Base-by-base conservation (phyloP, 2,888 invertebrate genomes). In the Pegoplata infirma region DNA sequence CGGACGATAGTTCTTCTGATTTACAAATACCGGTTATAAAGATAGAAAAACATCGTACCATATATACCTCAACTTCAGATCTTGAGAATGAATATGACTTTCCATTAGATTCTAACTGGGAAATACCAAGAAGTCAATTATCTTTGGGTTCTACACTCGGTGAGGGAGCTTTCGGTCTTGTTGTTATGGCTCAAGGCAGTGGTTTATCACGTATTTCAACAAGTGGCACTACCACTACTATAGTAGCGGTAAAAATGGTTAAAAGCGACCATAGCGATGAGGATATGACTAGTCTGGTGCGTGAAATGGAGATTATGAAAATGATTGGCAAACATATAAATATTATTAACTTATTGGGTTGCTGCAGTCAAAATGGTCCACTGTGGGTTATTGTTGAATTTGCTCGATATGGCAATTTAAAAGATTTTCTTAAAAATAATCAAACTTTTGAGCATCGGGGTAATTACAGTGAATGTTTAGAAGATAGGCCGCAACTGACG, bases 231-330 rank as follows among this genome's bases (percentile, higher is more conserved):
- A 61, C 74, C 4, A 93, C 93, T 7, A 84, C 83, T n/a, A 93
- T 96, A 5, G 98, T 98, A 0, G 99, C 99, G 23, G 98, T 99
- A 1, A 99, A 99, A 90, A 98, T 98, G 97, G 92, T 99, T 64
- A 99, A 99, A 93, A 98, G 98, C 90, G 97, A 97, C 40, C 98
- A 99, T 88, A 98, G 97, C 0, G 99, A 99, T 87, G 93, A 96
- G 2, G 99, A 99, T 88, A 95, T 99, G 94, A 96, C 97, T 91
- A 98, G 98, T 82, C 90, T 99, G 67, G 97, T 99, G 12, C 96
- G 97, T 0, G 99, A 99, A 90, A 98, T 99, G 98, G 98, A 98
- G 88, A 96, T 99, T 92, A 99, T 99, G 99, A 99, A 99, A 90
- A 96, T 96, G 93, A 97, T 98, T 75, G 99, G 99, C 23, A 95